Evolutionary conservation across 2,797 vertebrate species (phyloP).

Genomic region (Thamnophis elegans): DNA sequence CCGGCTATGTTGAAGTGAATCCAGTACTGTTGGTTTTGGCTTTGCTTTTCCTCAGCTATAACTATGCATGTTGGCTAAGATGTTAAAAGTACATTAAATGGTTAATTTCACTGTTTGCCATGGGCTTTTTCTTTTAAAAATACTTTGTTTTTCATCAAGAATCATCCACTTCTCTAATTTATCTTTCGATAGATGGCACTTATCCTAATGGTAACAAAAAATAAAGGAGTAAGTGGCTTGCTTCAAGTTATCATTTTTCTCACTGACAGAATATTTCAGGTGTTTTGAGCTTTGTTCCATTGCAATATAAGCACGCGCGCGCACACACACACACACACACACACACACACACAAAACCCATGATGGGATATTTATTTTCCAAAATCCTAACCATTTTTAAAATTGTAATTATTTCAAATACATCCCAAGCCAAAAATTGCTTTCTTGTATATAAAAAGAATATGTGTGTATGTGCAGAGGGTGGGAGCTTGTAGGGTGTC

Average conservation of each 20-base stretch:
- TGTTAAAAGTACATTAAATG: background rate
- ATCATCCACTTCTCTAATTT: background rate
- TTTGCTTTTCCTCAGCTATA: background rate
- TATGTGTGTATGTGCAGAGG: too few relatives aligned
- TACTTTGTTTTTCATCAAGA: background rate
- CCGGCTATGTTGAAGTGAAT: background rate
- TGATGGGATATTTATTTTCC: background rate
- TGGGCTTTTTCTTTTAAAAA: background rate
- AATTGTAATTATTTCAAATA: background rate
- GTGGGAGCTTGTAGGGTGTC: background rate
- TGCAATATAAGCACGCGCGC: background rate
- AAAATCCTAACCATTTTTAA: background rate
- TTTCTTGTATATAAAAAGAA: background rate
- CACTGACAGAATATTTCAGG: background rate
- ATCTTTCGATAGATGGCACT: background rate
- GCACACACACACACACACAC: too few relatives aligned
- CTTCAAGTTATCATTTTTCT: background rate
- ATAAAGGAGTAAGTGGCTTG: background rate
- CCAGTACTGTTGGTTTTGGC: background rate
- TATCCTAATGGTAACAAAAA: background rate
- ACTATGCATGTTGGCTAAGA: background rate
- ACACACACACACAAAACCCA: too few relatives aligned
- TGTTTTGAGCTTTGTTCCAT: background rate
- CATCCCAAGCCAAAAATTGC: background rate
- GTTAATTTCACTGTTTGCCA: background rate